Percentiles rank a stretch among this genome's conserved stretches.
These are phyloP conservation scores for Neomonachus schauinslandi DNA, from an alignment of 2,113 vertebrate species.

Conservation along the genomic window DNA sequence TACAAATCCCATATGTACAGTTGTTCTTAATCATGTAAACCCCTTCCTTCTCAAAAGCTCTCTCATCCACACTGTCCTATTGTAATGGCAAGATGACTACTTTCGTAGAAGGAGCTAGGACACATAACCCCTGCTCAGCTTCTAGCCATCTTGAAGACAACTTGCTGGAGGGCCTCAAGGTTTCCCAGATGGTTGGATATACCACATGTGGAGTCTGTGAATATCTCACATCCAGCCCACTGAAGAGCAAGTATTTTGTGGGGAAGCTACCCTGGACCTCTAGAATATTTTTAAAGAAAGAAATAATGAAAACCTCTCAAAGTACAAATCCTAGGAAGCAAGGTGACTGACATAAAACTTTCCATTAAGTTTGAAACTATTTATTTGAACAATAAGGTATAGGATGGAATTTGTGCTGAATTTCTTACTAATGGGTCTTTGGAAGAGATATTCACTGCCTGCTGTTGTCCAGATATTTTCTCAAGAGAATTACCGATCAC, in stretches of 20 bases:
- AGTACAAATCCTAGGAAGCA: neutral
- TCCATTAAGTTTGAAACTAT: neutral
- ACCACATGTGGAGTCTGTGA: neutral
- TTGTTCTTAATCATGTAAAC: neutral
- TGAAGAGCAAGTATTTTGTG: neutral
- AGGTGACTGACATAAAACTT: neutral
- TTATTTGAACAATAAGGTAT: neutral
- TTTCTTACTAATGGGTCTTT: conserved; percentile 13
- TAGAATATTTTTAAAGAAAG: neutral
- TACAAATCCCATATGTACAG: neutral
- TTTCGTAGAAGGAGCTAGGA: neutral
- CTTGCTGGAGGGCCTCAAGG: neutral
- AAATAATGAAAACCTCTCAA: neutral
- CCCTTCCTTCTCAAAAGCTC: neutral
- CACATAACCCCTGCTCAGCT: neutral
- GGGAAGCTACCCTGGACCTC: neutral
- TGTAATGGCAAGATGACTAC: neutral
- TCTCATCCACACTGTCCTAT: neutral
- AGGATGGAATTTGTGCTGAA: neutral
- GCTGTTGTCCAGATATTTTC: neutral
- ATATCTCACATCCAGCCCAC: neutral
- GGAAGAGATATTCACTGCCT: neutral
- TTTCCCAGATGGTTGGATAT: neutral
- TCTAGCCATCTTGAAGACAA: neutral
- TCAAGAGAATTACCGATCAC: neutral